phyloP scores from a whole-genome alignment of 2,797 vertebrate species.

The Cynodonichthys magdalenae region DNA sequence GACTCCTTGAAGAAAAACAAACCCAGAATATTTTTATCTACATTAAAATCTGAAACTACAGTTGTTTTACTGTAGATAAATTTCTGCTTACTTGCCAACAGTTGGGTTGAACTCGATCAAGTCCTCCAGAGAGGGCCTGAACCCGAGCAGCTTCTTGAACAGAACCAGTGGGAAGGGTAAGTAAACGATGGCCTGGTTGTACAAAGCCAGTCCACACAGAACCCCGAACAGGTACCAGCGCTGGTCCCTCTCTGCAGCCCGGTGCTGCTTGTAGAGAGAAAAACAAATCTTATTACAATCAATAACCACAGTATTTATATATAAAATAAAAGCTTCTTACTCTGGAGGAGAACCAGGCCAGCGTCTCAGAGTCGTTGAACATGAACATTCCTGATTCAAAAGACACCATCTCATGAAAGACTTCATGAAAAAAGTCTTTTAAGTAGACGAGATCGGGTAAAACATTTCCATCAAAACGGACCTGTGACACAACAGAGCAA shows the following conservation, averaged over 20 bases:
- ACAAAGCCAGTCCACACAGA: constrained; percentile 92
- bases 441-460: constrained; percentile 74
- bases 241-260: constrained; percentile 83
- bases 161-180: constrained; percentile 92
- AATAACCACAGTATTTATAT: too few relatives aligned
- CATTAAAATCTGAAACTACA: background rate
- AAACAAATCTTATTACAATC: too few relatives aligned
- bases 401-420: constrained; percentile 85
- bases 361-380: constrained; percentile 86
- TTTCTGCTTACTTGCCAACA: constrained; percentile 77
- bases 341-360: constrained; percentile 91
- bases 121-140: constrained; percentile 87
- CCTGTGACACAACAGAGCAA: constrained; percentile 35
- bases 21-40: background rate
- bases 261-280: constrained; percentile 23
- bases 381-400: constrained; percentile 87
- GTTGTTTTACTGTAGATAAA: background rate
- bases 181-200: constrained; percentile 88
- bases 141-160: constrained; percentile 92
- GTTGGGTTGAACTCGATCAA: constrained; percentile 85
- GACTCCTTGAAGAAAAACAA: constrained; percentile 75
- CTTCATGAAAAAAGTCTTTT: constrained; percentile 89
- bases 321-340: constrained; percentile 68
- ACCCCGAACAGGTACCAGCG: constrained; percentile 89
- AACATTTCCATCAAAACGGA: constrained; percentile 53